A percentile compares a stretch with the other conserved stretches of the same genome.
These are phyloP conservation scores for Mustelus asterias DNA, from an alignment of 2,113 vertebrate genomes.

Conservation along the genomic window DNA sequence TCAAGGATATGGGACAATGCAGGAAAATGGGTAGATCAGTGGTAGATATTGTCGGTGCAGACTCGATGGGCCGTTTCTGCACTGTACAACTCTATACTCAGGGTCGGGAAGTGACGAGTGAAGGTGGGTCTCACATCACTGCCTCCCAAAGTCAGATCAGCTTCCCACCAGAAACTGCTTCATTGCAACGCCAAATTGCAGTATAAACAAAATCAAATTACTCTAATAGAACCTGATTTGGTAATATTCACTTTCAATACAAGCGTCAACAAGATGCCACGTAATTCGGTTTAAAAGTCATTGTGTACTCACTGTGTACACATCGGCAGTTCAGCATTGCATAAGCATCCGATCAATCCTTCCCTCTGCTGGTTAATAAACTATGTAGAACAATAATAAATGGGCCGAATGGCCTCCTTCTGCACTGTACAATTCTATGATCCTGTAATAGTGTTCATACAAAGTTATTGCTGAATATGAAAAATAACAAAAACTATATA, in stretches of 20 bases:
- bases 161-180: neutral
- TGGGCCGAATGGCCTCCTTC: no score
- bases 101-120: neutral
- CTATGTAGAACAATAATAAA: no score
- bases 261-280: neutral
- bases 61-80: no score
- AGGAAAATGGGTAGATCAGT: no score
- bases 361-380: no score
- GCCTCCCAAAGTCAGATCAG: neutral
- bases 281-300: neutral
- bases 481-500: no score
- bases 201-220: neutral
- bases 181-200: neutral
- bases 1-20: no score
- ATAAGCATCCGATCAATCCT: neutral
- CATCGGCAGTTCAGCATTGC: slow-evolving; percentile 1
- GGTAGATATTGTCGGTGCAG: no score
- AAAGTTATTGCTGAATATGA: neutral
- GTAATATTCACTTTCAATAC: no score
- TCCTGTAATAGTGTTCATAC: neutral
- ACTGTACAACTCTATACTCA: neutral
- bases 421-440: no score
- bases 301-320: neutral
- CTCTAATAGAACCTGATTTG: neutral
- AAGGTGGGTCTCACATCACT: neutral